A percentile compares a stretch with the other conserved stretches of the same genome.
phyloP scores from a whole-genome alignment of 2,113 vertebrate species.

The Xiphophorus maculatus region DNA sequence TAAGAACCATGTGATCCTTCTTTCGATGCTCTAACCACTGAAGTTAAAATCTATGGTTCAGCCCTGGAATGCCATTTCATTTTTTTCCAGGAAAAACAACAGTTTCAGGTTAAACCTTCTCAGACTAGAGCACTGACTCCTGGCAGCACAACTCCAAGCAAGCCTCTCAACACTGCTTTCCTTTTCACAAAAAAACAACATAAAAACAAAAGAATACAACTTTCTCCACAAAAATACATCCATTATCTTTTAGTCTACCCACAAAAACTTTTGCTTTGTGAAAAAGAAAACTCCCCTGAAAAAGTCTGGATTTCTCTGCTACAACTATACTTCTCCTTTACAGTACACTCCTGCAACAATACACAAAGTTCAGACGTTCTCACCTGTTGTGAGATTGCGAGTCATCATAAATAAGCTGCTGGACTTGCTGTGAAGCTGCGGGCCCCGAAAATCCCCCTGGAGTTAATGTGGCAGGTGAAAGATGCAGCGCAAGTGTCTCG shows the following conservation, averaged over 20 bases:
- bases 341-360: constrained; percentile 18
- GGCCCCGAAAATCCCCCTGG: constrained; percentile 42
- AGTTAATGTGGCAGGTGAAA: constrained; percentile 31
- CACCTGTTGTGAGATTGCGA: constrained; percentile 50
- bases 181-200: constrained; percentile 5
- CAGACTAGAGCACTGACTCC: constrained; percentile 28
- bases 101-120: constrained; percentile 51
- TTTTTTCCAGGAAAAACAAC: constrained; percentile 53
- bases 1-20: neutral
- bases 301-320: neutral
- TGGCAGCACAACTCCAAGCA: constrained; percentile 38
- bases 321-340: constrained; percentile 7
- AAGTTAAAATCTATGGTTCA: constrained; percentile 45
- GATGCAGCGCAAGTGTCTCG: constrained; percentile 25
- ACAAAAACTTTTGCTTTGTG: neutral
- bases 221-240: constrained; percentile 14
- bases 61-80: constrained; percentile 5
- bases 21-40: constrained; percentile 23
- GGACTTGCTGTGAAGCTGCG: constrained; percentile 22
- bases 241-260: neutral
- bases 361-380: constrained; percentile 29
- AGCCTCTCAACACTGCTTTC: constrained; percentile 17
- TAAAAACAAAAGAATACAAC: neutral
- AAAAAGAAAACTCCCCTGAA: neutral
- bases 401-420: constrained; percentile 51